phyloP scores from a whole-genome alignment of 1,140 invertebrate genomes.

The Linepithema humile region DNA sequence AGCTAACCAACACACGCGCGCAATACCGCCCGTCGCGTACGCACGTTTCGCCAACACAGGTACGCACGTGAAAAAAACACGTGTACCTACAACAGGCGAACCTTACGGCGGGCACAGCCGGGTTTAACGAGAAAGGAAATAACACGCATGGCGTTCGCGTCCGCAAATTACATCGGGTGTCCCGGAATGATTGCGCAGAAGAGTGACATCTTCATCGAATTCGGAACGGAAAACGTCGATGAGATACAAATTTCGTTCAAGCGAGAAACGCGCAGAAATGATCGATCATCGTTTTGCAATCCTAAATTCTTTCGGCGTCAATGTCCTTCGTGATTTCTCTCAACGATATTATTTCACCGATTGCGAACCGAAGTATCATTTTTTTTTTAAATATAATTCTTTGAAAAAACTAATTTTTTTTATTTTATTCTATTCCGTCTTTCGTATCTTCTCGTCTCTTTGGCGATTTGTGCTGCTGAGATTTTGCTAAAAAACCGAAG shows the following conservation, averaged over 20 bases:
- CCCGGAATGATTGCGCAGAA: neutral
- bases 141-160: constrained; percentile 52
- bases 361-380: too few relatives aligned
- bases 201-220: neutral
- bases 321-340: too few relatives aligned
- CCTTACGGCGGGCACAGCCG: constrained; percentile 5
- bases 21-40: too few relatives aligned
- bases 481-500: constrained; percentile 10
- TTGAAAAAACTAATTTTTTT: neutral
- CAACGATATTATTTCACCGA: too few relatives aligned
- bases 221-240: neutral
- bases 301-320: neutral
- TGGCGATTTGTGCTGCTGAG: neutral
- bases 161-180: constrained; percentile 22
- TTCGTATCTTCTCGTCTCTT: neutral
- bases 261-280: neutral
- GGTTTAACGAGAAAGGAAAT: constrained; percentile 59
- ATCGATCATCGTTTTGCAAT: constrained; percentile 4
- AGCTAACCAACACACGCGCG: neutral
- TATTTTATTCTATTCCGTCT: neutral
- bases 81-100: constrained; percentile 36
- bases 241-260: neutral
- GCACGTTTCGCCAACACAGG: neutral
- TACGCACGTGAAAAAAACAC: constrained; percentile 40
- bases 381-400: too few relatives aligned